Base-by-base conservation (phyloP, 1,140 invertebrate species). In the Hirudo medicinalis region DNA sequence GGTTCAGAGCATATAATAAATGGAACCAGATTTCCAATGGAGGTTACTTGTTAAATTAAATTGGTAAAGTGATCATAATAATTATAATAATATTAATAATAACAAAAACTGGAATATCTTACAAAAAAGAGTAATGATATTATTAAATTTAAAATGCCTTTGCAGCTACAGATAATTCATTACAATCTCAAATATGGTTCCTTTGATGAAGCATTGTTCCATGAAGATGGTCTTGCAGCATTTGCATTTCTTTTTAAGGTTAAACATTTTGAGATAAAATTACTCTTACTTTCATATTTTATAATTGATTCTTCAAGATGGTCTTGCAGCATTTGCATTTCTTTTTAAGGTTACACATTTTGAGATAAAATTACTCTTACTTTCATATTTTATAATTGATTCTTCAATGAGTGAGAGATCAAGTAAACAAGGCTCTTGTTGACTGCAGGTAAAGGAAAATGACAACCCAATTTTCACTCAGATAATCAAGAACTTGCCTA, bases 171-270 rank as follows among this genome's bases (percentile, higher is more conserved):
- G 70, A 71, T 71, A 53, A 32, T 60, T 22, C 70, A 71, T 71
- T 71, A 60, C 32, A 71, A 71, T 22, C 17, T 49, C n/a, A 71
- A 71, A 36, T 71, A 71, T 66, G 57, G 57, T 29, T 60, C 70
- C 17, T 71, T 67, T 66, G 70, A 71, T 20, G 70, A 57, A 71
- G 70, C 70, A 27, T n/a, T 71, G 6, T n/a, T 27, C 17, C 54
- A 60, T 22, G 36, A 40, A 15, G 70, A 71, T 57, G 70, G 70
- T 25, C 32, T 71, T 22, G 70, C 70, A 20, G 43, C 57, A 8
- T 66, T 71, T 71, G n/a, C 70, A 25, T 71, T 71, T 63, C 32
- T 71, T 22, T 60, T 71, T 49, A 32, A 71, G 54, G 57, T 66
- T n/a, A 32, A 20, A 53, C 2, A 11, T 27, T 15, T n/a, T 13